Base-by-base conservation (phyloP, 2,113 vertebrate species). In the Dromiciops gliroides region DNA sequence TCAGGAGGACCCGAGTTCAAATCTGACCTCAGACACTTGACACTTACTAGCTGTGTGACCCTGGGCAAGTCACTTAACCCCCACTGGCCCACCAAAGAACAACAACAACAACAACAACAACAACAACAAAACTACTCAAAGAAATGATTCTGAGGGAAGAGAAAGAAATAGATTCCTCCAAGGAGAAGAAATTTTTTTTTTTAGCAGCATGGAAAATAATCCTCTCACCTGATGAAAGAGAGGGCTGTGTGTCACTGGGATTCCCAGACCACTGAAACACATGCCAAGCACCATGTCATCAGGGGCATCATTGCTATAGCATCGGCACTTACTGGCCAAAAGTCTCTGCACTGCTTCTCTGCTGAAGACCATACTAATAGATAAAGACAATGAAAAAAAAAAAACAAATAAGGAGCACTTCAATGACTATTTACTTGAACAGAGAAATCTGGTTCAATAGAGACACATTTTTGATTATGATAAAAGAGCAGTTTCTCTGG, bases 271-370 rank as follows among this genome's bases (percentile, higher is more conserved):
- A 51, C 99, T 99, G 98, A 99, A 99, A 97, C 99, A 99, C 99
- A 99, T 99, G 25, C 99, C 99, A 97, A 99, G 98, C 94, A 99
- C 99, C 99, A 99, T 99, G 97, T 99, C 99, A 89, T 99, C 99
- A 0, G 99, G 99, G 0, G 99, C 99, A 0, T 99, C 99, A 49
- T 99, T 98, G 97, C 99, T 99, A 98, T 99, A 99, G 97, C 99
- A 99, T 28, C 99, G 99, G 95, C 99, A 99, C 95, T 99, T 99
- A 92, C 99, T 99, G 91, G 97, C 95, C 3, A 99, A 98, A 37
- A 99, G 99, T 88, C 95, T 99, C 94, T 97, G 96, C 97, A 99
- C 98, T 48, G 99, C 99, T 97, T 97, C 97, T 97, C 99, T 98
- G 98, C 99, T 99, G 98, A 99, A 99, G 98, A 99, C 99, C 99